Conservation (phyloP, 2,888 invertebrate genomes). For the Latheticus oryzae region DNA sequence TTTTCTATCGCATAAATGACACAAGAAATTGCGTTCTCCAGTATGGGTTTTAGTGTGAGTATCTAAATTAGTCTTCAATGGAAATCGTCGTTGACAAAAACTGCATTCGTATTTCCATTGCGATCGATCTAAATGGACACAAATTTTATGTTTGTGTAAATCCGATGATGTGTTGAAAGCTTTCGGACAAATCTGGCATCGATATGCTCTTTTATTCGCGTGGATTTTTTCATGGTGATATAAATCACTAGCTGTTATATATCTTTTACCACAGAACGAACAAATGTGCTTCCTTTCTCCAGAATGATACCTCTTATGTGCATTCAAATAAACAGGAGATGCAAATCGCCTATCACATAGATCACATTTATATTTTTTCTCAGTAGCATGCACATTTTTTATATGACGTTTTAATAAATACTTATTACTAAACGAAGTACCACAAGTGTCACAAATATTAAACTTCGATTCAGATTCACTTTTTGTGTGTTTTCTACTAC, state of each 20-base stretch:
- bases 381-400: slow-evolving; percentile 59
- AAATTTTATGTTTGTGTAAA: slow-evolving; percentile 60
- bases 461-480: slow-evolving; percentile 6
- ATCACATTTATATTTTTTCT: slow-evolving; percentile 58
- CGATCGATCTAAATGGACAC: slow-evolving; percentile 57
- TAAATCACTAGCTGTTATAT: slow-evolving; percentile 59
- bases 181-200: slow-evolving; percentile 59
- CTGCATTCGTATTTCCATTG: slow-evolving; percentile 59
- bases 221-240: slow-evolving; percentile 62
- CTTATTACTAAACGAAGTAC: slow-evolving; percentile 54
- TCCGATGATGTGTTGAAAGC: slow-evolving; percentile 62
- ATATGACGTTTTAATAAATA: slow-evolving; percentile 57
- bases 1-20: slow-evolving; percentile 58
- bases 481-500: slow-evolving; percentile 39
- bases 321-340: slow-evolving; percentile 58
- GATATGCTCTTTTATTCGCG: slow-evolving; percentile 58
- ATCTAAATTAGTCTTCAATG: slow-evolving; percentile 59
- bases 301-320: slow-evolving; percentile 57
- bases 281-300: slow-evolving; percentile 58
- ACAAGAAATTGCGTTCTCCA: slow-evolving; percentile 58
- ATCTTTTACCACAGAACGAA: slow-evolving; percentile 65
- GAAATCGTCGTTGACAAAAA: slow-evolving; percentile 56
- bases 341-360: slow-evolving; percentile 58
- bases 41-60: slow-evolving; percentile 60
- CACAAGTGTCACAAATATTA: slow-evolving; percentile 52